Evolutionary conservation across 2,888 invertebrate species (phyloP).

Genomic region (Zeuzera pyrina): DNA sequence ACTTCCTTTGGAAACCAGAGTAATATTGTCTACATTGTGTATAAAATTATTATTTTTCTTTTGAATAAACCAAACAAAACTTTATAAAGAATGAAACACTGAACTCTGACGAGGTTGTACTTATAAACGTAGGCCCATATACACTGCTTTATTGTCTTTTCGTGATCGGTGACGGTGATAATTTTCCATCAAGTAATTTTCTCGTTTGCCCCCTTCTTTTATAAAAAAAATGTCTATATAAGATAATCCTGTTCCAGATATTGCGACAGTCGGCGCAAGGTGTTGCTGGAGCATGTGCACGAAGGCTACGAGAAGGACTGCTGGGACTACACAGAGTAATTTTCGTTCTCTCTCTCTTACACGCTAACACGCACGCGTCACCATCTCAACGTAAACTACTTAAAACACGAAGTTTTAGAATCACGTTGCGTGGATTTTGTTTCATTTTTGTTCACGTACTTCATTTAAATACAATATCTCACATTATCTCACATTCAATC

Average conservation of each 20-base stretch:
- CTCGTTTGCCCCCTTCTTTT: no score
- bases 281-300: constrained; percentile 96
- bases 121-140: no score
- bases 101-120: no score
- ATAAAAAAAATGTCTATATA: constrained; percentile 6
- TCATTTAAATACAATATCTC: constrained; percentile 7
- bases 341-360: constrained; percentile 20
- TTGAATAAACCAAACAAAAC: no score
- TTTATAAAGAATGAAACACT: no score
- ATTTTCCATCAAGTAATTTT: no score
- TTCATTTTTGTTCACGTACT: constrained; percentile 2
- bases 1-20: no score
- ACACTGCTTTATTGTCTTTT: no score
- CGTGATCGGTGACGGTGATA: no score
- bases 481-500: constrained; percentile 5
- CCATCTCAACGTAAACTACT: constrained; percentile 3
- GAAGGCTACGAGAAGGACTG: constrained; percentile 99
- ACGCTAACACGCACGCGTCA: constrained; percentile 18
- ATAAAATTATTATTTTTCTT: no score
- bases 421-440: background rate
- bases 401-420: background rate
- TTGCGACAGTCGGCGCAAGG: constrained; percentile 97
- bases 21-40: no score
- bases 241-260: constrained; percentile 92
- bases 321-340: constrained; percentile 96